Evolutionary conservation across 2,888 invertebrate species (phyloP), one percentile per base, ranked within the genome.

Genomic region (Zhuqinia jingwanae): DNA sequence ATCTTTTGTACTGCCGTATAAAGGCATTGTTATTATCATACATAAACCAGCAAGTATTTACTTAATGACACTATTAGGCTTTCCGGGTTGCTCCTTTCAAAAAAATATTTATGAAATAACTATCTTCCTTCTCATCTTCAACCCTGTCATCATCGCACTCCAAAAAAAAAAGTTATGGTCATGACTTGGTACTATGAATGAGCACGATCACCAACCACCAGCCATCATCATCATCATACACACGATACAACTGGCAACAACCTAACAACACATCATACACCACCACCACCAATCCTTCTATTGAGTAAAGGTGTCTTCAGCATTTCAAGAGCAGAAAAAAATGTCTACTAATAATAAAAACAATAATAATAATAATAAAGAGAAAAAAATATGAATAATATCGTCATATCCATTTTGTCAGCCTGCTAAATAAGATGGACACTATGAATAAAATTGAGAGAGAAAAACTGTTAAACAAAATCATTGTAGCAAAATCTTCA

Each of bases 11-110:
- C 11, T 25, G 50, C 76, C 76, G 58, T 58, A 76, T 76, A 76
- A 76, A 76, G 73, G 58, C 75, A 75, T 75, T 82, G 56, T 82
- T 75, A 75, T 47, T 15, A 63, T 73, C 30, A 76, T 50, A 76
- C 27, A 70, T 58, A 76, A 83, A 83, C 76, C 73, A 76, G 63
- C 83, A 76, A 76, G 82, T 87, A 87, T 86, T 75, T 82, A 65
- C 65, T 87, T 87, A 87, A 87, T 87, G 83, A 56, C 77, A 79
- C 53, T 73, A 87, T 87, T 87, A 83, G 47, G 25, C 45, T 58
- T 77, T 79, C 76, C 68, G 45, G 42, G 73, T 53, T 80, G 47
- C 68, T 81, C 70, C 63, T 25, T 80, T 68, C 27, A 70, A 81
- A 68, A 63, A 81, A 70, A 73, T 73, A 50, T 73, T 73, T 73